Conservation (phyloP, 2,797 vertebrate species). For the Cirrhinus mrigala region DNA sequence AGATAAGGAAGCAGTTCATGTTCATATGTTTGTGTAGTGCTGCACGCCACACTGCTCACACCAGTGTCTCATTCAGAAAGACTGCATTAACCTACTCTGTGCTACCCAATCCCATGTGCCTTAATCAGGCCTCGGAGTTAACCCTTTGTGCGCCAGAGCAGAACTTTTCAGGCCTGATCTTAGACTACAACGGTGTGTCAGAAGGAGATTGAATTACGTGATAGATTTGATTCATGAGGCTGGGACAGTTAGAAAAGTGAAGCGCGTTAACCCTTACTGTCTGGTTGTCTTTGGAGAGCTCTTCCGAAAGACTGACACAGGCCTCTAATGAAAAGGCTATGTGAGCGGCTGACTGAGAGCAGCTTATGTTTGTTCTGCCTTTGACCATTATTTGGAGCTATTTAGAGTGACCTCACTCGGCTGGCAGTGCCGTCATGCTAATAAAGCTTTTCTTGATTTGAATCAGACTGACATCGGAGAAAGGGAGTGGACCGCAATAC, state of each 20-base stretch:
- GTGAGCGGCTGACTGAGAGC: constrained; percentile 35
- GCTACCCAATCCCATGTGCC: constrained; percentile 41
- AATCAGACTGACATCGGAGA: constrained; percentile 53
- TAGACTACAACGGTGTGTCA: not conserved
- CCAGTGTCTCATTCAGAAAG: constrained; percentile 53
- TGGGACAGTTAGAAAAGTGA: not conserved
- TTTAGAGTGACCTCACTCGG: constrained; percentile 42
- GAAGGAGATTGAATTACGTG: not conserved
- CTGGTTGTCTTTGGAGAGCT: not conserved
- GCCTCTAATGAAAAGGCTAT: constrained; percentile 23
- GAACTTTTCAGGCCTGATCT: not conserved
- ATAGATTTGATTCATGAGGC: not conserved
- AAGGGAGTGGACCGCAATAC: constrained; percentile 39
- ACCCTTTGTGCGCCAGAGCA: constrained; percentile 8
- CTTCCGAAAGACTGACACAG: constrained; percentile 16
- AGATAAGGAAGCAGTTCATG: constrained; percentile 66
- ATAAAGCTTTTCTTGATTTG: constrained; percentile 59
- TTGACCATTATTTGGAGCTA: constrained; percentile 32
- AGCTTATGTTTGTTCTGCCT: constrained; percentile 46
- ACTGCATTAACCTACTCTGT: constrained; percentile 48
- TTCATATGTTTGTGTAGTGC: constrained; percentile 55
- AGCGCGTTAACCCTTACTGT: constrained; percentile 8
- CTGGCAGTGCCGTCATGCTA: constrained; percentile 49
- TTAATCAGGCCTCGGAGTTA: constrained; percentile 23
- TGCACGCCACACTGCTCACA: constrained; percentile 50